Base-by-base conservation (phyloP, 2,113 vertebrate species). In the Grus americana region DNA sequence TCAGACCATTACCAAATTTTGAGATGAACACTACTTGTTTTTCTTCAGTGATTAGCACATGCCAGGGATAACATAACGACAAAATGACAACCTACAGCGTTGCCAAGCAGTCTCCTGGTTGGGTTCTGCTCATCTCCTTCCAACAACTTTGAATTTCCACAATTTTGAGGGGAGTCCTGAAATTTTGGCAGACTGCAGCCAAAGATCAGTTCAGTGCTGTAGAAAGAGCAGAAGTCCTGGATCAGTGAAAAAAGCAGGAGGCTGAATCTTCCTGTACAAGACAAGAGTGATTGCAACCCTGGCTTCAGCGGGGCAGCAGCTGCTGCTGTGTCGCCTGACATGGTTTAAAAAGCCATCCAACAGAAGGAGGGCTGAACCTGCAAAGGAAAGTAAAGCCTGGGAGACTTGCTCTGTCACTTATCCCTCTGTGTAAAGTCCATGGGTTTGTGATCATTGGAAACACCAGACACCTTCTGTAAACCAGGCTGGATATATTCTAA, bases 391-490 rank as follows among this genome's bases (percentile, higher is more conserved):
- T 55, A 9, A 10, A 55, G 29, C 29, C 54, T 55, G 54, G 27
- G 54, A 55, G 16, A 29, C 54, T 55, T 55, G 26, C 15, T 15
- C 26, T 55, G 2, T n/a, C 30, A 52, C 58, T 54, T 21, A 19
- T 40, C 11, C 5, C 3, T 32, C 34, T 47, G 11, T 26, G 38
- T 52, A 49, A 81, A 57, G 18, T 12, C 29, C 36, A 0, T 32
- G 12, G 3, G 1, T 42, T 88, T 38, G 6, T 6, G 5, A 47
- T 9, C 9, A 9, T 13, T 44, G 12, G 3, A 9, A 9, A 12
- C 32, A 71, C 2, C 4, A 18, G 40, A 20, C 9, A 30, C 3
- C 5, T 16, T 29, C 32, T 80, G 6, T 49, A 40, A 54, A 71
- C 14, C 8, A 38, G 58, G 18, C 15, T 72, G 58, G 9, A 4